Evolutionary conservation across 2,888 invertebrate species (phyloP).

Genomic region (Crematogaster levior): DNA sequence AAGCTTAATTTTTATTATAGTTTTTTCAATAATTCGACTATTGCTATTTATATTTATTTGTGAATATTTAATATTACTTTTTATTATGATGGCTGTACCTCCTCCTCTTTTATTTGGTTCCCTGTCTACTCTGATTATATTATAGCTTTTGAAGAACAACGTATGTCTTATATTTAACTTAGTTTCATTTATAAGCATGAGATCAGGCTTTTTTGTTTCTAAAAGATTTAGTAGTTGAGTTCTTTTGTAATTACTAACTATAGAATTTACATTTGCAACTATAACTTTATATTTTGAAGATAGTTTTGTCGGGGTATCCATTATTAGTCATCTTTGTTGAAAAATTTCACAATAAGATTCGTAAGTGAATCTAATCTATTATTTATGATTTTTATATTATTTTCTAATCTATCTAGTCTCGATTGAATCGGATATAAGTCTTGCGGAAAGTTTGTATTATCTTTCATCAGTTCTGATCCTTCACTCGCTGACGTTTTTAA

Average conservation of each 20-base stretch:
- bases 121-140: conserved; percentile 60
- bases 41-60: not conserved
- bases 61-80: conserved; percentile 12
- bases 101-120: conserved; percentile 42
- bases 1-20: not conserved
- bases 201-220: conserved; percentile 48
- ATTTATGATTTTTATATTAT: no score
- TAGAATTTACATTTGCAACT: conserved; percentile 58
- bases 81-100: conserved; percentile 60
- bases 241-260: conserved; percentile 46
- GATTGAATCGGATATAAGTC: no score
- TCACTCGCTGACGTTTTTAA: no score
- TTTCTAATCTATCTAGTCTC: no score
- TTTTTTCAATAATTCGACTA: not conserved
- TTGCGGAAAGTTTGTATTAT: no score
- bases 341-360: no score
- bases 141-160: conserved; percentile 48
- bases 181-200: conserved; percentile 57
- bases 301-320: not conserved
- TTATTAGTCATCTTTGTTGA: no score
- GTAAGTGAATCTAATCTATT: no score
- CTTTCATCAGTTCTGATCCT: no score
- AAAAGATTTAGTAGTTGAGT: not conserved
- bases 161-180: conserved; percentile 59
- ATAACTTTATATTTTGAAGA: conserved; percentile 30